Evolutionary conservation across 1,140 invertebrate species (phyloP).

Genomic region (Lordiphosa mommai): DNA sequence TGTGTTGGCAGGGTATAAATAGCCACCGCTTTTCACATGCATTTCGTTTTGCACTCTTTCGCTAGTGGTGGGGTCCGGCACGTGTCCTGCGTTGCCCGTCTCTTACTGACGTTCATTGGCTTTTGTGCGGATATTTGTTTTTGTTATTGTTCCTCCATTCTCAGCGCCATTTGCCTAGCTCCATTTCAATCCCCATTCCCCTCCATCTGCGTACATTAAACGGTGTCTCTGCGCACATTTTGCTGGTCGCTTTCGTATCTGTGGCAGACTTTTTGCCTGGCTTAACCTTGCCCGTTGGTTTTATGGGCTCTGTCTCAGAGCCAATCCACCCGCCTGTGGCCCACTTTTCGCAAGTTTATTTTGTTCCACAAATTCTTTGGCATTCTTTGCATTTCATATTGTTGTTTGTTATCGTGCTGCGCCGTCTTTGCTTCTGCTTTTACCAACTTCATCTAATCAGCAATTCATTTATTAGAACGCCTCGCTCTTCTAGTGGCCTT

Average conservation of each 20-base stretch:
- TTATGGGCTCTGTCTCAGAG: slow-evolving; percentile 17
- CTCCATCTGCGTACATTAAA: slow-evolving; percentile 50
- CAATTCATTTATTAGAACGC: slow-evolving; percentile 67
- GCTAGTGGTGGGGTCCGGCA: slow-evolving; percentile 4
- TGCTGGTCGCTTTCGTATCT: slow-evolving; percentile 48
- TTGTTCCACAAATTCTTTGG: slow-evolving; percentile 56
- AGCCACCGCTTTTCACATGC: slow-evolving; percentile 31
- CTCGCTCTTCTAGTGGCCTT: slow-evolving; percentile 24
- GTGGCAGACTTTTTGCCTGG: slow-evolving; percentile 27
- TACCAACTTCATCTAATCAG: slow-evolving; percentile 57
- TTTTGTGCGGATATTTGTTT: slow-evolving; percentile 62
- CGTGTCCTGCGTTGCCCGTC: slow-evolving; percentile 7
- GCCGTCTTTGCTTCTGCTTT: slow-evolving; percentile 7
- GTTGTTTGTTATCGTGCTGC: slow-evolving; percentile 21
- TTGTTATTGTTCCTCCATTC: slow-evolving; percentile 68
- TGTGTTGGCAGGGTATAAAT: slow-evolving; percentile 26
- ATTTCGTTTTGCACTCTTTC: slow-evolving; percentile 11
- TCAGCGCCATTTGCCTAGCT: slow-evolving; percentile 30
- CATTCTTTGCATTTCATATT: slow-evolving; percentile 34
- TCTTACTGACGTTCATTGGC: slow-evolving; percentile 61
- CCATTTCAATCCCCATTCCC: not conserved
- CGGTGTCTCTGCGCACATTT: slow-evolving; percentile 59
- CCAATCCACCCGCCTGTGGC: slow-evolving; percentile 4
- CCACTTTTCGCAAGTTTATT: slow-evolving; percentile 58
- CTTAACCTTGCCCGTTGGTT: slow-evolving; percentile 43